Evolutionary conservation across 1,140 invertebrate species (phyloP), one percentile per base, ranked within the genome.

Genomic region (Cyclargus thomasi): DNA sequence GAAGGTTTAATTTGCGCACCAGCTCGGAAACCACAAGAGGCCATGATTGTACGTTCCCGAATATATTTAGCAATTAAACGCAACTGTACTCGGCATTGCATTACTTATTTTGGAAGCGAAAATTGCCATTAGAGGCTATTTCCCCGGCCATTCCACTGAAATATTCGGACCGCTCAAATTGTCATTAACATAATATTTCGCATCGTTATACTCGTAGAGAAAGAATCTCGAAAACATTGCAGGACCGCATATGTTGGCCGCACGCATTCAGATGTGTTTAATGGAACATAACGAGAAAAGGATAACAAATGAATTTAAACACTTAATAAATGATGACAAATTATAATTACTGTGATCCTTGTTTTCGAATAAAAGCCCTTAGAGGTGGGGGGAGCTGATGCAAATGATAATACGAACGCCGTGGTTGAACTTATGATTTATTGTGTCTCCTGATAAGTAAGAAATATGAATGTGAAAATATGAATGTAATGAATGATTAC

Each of bases 51-150:
- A 21, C 18, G 55, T 17, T 18, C 20, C 55, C 8, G 55, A 55
- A 59, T 59, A 20, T 59, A 59, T 59, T 59, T 59, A 59, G 55
- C 55, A 21, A 20, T 20, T 59, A 59, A 18, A 59, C 55, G 55
- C 55, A 59, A 55, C 55, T 47, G 39, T 47, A 59, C 18, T 21
- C 20, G 18, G 20, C 20, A 21, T 59, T 59, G 55, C 20, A 59
- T 59, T 59, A 59, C 55, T 59, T 59, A 59, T 22, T 59, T 18
- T 17, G 18, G 18, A 59, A 59, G 20, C 55, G 17, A 59, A 59
- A 59, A 59, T 59, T 20, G 20, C 18, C 55, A 59, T 59, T 59
- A 18, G 17, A 11, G 55, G 17, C 55, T 20, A 20, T 59, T 59
- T 20, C 18, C 55, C 10, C 17, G 55, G 55, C 18, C 18, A 11